Evolutionary conservation across 1,140 invertebrate species (phyloP).

Genomic region (Drosophila biarmipes): DNA sequence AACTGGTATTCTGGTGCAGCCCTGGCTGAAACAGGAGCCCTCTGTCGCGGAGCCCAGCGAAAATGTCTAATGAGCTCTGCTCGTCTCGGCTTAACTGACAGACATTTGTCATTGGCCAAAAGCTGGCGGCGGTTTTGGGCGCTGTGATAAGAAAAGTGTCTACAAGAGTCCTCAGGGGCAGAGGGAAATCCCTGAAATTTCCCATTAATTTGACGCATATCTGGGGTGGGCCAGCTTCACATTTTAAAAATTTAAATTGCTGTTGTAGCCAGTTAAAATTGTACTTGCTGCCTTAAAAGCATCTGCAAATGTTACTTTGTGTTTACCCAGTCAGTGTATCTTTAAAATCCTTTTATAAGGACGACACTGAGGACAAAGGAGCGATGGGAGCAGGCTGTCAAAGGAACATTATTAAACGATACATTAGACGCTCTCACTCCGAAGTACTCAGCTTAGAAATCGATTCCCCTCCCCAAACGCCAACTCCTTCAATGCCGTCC

Average conservation of each 20-base stretch:
- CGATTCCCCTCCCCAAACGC: conserved; percentile 10
- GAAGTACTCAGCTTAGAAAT: not conserved
- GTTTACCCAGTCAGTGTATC: not conserved
- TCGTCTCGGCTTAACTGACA: conserved; percentile 57
- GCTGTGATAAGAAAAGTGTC: conserved; percentile 47
- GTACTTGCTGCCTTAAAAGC: too few species aligned
- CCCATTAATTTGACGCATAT: conserved; percentile 12
- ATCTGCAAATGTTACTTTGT: too few species aligned
- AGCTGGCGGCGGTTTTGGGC: conserved; percentile 49
- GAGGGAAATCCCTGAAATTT: conserved; percentile 20
- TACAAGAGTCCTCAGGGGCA: conserved; percentile 1
- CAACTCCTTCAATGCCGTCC: conserved; percentile 48
- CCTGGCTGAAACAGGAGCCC: conserved; percentile 46
- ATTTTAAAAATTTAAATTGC: too few species aligned
- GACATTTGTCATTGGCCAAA: conserved; percentile 67
- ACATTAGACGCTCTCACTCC: conserved; percentile 10
- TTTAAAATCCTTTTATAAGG: not conserved
- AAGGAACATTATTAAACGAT: conserved; percentile 14
- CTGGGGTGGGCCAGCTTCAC: too few species aligned
- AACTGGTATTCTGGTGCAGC: conserved; percentile 11
- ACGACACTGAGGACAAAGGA: not conserved
- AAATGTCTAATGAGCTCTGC: conserved; percentile 73
- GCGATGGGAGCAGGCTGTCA: not conserved
- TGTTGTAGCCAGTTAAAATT: too few species aligned
- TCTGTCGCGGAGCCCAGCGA: conserved; percentile 2